A percentile compares a stretch with the other conserved stretches of the same genome.
These are phyloP conservation scores for Hippolais icterina DNA, from an alignment of 2,113 vertebrate species.

Conservation along the genomic window DNA sequence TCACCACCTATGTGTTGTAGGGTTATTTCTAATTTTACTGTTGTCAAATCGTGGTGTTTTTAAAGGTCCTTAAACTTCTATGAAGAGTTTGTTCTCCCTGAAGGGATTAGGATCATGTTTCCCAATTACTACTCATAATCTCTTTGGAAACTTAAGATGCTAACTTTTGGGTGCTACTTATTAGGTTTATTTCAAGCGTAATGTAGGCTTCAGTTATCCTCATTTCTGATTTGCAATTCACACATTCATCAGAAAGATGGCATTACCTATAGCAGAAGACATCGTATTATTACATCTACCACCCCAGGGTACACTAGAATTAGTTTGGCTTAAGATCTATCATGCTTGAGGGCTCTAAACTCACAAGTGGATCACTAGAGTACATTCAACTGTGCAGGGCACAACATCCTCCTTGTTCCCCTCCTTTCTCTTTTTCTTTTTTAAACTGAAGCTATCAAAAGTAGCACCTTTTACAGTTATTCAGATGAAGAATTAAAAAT, in stretches of 20 bases:
- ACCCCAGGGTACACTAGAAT: neutral
- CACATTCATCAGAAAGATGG: neutral
- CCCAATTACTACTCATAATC: neutral
- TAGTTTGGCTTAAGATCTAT: neutral
- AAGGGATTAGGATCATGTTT: neutral
- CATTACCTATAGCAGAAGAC: neutral
- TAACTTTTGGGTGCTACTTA: neutral
- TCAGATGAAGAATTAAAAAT: neutral
- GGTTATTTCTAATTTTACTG: neutral
- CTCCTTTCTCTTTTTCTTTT: neutral
- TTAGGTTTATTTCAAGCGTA: neutral
- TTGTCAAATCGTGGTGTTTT: neutral
- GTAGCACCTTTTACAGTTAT: neutral
- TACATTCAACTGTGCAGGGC: neutral
- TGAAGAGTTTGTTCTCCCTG: neutral
- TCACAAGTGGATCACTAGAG: neutral
- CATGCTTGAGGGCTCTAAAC: neutral
- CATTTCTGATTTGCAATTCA: neutral
- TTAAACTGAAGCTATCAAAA: neutral
- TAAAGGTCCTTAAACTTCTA: neutral
- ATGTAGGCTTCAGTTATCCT: neutral
- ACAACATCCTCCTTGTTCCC: neutral
- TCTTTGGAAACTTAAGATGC: neutral
- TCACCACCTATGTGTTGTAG: neutral
- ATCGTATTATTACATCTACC: neutral